Conservation (phyloP, 2,888 invertebrate species). For the Hydraecia micacea region DNA sequence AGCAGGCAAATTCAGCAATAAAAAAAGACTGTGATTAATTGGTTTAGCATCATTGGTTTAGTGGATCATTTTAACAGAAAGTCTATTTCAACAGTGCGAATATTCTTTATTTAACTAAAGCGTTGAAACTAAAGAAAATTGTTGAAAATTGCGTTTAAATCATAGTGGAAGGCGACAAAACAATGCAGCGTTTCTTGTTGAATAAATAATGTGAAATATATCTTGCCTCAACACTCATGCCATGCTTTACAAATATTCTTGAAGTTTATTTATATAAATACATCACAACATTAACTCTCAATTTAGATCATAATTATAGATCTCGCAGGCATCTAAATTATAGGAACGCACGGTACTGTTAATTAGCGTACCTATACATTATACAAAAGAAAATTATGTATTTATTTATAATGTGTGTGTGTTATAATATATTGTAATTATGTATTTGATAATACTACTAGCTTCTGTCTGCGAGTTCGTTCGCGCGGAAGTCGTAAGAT, state of each 20-base stretch:
- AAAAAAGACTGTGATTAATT: too few species aligned
- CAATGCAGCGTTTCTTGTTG: not conserved
- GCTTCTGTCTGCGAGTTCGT: too few species aligned
- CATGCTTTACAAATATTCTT: not conserved
- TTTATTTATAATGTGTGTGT: too few species aligned
- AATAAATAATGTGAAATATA: conserved; percentile 27
- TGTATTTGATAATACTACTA: too few species aligned
- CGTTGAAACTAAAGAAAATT: not conserved
- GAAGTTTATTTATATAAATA: not conserved
- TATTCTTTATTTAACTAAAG: not conserved
- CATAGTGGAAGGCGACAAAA: not conserved
- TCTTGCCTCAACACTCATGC: not conserved
- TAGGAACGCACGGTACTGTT: not conserved
- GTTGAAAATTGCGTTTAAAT: not conserved
- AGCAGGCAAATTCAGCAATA: too few species aligned
- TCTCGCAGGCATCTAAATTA: not conserved
- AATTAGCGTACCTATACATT: not conserved
- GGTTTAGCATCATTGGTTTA: too few species aligned
- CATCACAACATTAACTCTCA: not conserved
- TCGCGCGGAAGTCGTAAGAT: too few species aligned
- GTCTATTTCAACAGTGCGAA: not conserved
- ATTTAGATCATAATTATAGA: not conserved
- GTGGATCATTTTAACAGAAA: not conserved
- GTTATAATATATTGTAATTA: too few species aligned
- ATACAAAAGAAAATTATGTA: not conserved